phyloP scores from a whole-genome alignment of 2,113 vertebrate species.

The Pterocles orientalis region DNA sequence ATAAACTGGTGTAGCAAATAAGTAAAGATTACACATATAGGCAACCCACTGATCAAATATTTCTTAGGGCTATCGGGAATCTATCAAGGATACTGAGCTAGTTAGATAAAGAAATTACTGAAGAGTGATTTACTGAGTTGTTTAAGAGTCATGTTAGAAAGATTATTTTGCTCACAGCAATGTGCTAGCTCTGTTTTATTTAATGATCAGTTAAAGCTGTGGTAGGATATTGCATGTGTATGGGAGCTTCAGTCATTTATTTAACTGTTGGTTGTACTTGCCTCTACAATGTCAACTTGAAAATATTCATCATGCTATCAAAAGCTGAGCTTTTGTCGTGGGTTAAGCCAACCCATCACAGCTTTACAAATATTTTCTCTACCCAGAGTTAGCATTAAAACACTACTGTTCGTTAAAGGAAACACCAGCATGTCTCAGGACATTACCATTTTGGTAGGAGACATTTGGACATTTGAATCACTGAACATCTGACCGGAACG shows the following conservation, averaged over 20 bases:
- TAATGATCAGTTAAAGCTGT: constrained; percentile 62
- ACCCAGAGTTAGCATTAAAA: background rate
- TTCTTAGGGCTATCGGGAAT: constrained; percentile 65
- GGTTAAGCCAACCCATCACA: too few relatives aligned
- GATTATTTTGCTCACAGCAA: constrained; percentile 69
- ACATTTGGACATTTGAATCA: background rate
- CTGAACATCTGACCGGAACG: background rate
- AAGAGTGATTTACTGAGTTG: constrained; percentile 67
- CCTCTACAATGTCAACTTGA: background rate
- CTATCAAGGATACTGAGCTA: constrained; percentile 62
- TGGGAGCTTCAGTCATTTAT: background rate
- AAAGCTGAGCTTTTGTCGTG: background rate
- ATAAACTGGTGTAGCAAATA: constrained; percentile 71
- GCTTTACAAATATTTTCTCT: background rate
- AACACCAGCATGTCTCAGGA: background rate
- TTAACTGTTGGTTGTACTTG: constrained; percentile 48
- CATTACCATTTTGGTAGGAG: background rate
- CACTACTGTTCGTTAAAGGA: background rate
- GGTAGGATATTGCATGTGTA: background rate
- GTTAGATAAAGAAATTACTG: constrained; percentile 71
- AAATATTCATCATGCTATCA: constrained; percentile 21
- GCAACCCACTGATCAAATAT: constrained; percentile 70
- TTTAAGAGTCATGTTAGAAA: constrained; percentile 63
- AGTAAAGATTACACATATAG: constrained; percentile 63
- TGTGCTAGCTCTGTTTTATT: constrained; percentile 59